A percentile compares a stretch with the other conserved stretches of the same genome.
Evolutionary conservation across 2,888 invertebrate genomes (phyloP).

Genomic region (Acleris sparsana): DNA sequence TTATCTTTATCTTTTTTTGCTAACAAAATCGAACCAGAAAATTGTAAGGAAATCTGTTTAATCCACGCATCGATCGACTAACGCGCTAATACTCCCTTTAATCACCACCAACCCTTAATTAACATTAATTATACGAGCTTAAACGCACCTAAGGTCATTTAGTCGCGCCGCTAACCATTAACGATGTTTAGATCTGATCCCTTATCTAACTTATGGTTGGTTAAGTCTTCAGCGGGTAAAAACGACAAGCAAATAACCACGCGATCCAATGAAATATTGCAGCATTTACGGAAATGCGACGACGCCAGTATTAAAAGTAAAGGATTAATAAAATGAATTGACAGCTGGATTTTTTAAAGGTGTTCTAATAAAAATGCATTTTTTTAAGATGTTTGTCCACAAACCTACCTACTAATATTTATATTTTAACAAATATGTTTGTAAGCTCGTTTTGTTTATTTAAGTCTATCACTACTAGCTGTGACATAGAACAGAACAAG

Average conservation of each 20-base stretch:
- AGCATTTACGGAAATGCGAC: not conserved
- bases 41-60: conserved; percentile 15
- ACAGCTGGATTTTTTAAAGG: no score
- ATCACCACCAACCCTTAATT: conserved; percentile 50
- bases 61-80: conserved; percentile 45
- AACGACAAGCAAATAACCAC: not conserved
- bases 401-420: no score
- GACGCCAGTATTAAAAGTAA: no score
- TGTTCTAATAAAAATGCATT: no score
- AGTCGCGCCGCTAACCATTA: conserved; percentile 15
- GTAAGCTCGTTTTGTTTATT: no score
- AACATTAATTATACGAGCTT: conserved; percentile 47
- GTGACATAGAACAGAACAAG: no score
- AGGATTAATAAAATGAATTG: no score
- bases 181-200: conserved; percentile 11
- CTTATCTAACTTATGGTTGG: conserved; percentile 1
- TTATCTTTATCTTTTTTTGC: no score
- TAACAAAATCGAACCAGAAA: conserved; percentile 2
- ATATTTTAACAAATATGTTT: no score
- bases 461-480: no score
- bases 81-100: conserved; percentile 52
- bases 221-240: not conserved
- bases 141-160: conserved; percentile 45
- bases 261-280: not conserved
- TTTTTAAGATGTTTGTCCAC: no score